These are phyloP conservation scores for Pseudomugil gertrudae DNA, from an alignment of 2,797 vertebrate genomes.

Conservation along the genomic window DNA sequence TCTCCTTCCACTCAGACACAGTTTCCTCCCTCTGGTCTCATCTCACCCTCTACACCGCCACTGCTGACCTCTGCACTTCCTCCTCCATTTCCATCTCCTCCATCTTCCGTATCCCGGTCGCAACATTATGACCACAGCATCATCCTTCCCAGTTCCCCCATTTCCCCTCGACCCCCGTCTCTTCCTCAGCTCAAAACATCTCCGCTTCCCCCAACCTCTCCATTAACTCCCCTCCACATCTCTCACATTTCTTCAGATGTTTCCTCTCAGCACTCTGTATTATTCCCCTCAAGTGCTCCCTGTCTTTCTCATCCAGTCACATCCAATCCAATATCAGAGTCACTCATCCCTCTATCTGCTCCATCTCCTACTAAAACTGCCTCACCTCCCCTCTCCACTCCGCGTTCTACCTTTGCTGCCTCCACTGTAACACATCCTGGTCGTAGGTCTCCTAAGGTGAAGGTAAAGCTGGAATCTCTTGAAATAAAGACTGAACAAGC, in stretches of 20 bases:
- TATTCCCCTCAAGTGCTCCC: conserved; percentile 29
- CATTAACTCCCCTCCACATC: conserved; percentile 19
- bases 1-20: conserved; percentile 54
- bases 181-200: conserved; percentile 64
- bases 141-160: conserved; percentile 24
- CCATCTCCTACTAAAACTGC: conserved; percentile 31
- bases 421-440: conserved; percentile 80
- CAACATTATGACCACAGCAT: conserved; percentile 26
- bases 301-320: conserved; percentile 16
- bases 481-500: conserved; percentile 11
- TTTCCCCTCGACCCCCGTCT: conserved; percentile 52
- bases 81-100: background rate
- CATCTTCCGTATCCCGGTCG: conserved; percentile 20
- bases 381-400: conserved; percentile 46
- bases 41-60: conserved; percentile 25
- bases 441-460: conserved; percentile 83
- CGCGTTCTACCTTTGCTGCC: conserved; percentile 74
- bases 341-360: background rate
- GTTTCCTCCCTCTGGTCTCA: conserved; percentile 46
- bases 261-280: conserved; percentile 20
- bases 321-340: conserved; percentile 29
- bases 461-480: conserved; percentile 85
- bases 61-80: conserved; percentile 27
- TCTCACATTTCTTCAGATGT: conserved; percentile 23
- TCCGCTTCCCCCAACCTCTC: conserved; percentile 35